Evolutionary conservation across 1,140 invertebrate species (phyloP).

Genomic region (Hylaeus anthracinus): DNA sequence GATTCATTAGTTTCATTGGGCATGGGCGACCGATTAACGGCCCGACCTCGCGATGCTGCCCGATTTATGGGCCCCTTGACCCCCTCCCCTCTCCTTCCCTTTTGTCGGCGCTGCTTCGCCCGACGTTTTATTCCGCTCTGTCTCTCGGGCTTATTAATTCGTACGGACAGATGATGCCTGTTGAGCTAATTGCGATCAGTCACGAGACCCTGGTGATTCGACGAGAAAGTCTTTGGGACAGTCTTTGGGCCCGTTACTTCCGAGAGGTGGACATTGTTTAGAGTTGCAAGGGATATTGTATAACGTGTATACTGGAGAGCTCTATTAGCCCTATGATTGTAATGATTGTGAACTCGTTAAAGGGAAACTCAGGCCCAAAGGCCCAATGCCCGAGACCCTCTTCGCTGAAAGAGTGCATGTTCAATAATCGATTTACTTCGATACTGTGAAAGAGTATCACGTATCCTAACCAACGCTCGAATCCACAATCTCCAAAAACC

Average conservation of each 20-base stretch:
- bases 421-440: too few species aligned
- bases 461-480: too few species aligned
- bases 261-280: background rate
- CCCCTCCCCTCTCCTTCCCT: background rate
- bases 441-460: too few species aligned
- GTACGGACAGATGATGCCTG: background rate
- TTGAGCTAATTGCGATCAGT: background rate
- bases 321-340: too few species aligned
- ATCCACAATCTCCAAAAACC: too few species aligned
- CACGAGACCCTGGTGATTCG: background rate
- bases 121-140: conserved; percentile 40
- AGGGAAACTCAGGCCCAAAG: too few species aligned
- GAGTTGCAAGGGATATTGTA: too few species aligned
- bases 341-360: too few species aligned
- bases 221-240: too few species aligned
- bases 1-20: conserved; percentile 72
- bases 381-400: too few species aligned
- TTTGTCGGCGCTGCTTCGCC: conserved; percentile 36
- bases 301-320: too few species aligned
- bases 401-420: too few species aligned
- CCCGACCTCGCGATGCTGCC: conserved; percentile 42
- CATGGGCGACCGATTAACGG: conserved; percentile 56
- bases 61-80: conserved; percentile 45
- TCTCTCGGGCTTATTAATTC: conserved; percentile 22
- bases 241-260: background rate